Evolutionary conservation across 1,140 invertebrate genomes (phyloP).

Genomic region (Bacillus rossius): DNA sequence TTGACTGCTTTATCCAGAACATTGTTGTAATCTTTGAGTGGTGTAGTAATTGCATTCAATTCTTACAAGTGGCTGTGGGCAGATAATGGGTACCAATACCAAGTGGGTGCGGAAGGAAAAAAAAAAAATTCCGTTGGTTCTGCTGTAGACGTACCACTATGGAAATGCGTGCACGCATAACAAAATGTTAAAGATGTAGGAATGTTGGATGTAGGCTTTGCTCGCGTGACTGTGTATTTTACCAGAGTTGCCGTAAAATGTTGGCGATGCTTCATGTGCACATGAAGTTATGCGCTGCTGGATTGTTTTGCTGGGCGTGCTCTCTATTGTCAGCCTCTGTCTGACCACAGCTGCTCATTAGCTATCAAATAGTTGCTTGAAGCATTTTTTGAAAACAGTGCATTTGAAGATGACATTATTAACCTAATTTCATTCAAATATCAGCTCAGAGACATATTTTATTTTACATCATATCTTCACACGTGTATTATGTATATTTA

Average conservation of each 20-base stretch:
- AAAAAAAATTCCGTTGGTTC: too few relatives aligned
- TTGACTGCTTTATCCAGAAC: too few relatives aligned
- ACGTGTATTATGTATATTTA: not conserved
- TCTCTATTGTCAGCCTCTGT: not conserved
- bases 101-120: too few relatives aligned
- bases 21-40: too few relatives aligned
- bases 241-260: not conserved
- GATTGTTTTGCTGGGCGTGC: not conserved
- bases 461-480: not conserved
- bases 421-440: not conserved
- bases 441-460: not conserved
- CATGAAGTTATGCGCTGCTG: not conserved
- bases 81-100: too few relatives aligned
- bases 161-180: too few relatives aligned
- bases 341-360: not conserved
- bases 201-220: not conserved
- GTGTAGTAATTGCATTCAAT: too few relatives aligned
- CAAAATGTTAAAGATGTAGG: not conserved
- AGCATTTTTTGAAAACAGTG: not conserved
- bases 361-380: not conserved
- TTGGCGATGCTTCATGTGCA: not conserved
- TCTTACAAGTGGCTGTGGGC: too few relatives aligned
- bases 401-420: not conserved
- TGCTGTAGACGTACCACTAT: too few relatives aligned
- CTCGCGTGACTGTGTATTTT: not conserved